These are phyloP conservation scores for Ondatra zibethicus DNA, from an alignment of 2,113 vertebrate species.

Conservation along the genomic window DNA sequence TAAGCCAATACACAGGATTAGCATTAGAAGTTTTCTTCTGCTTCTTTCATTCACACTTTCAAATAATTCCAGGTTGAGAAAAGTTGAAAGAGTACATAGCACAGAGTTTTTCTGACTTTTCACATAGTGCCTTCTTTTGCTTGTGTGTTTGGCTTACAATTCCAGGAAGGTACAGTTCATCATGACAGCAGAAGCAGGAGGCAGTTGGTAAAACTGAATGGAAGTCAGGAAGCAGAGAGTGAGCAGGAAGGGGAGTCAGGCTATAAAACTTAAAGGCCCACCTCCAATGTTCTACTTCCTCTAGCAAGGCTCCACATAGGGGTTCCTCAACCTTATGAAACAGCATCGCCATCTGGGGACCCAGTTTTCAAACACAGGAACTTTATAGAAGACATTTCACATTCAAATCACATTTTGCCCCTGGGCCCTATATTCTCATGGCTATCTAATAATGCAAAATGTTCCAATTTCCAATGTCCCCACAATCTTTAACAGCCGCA, in stretches of 20 bases:
- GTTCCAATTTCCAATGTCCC: background rate
- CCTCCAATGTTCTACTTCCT: background rate
- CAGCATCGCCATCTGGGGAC: background rate
- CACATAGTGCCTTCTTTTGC: background rate
- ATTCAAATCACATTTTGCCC: background rate
- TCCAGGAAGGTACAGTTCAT: background rate
- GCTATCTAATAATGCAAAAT: background rate
- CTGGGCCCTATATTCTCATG: background rate
- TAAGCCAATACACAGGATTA: background rate
- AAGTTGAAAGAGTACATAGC: background rate
- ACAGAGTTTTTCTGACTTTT: background rate
- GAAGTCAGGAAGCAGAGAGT: background rate
- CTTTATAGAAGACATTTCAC: background rate
- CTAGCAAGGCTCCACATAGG: background rate
- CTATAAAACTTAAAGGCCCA: background rate
- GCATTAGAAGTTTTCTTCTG: background rate
- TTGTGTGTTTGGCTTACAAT: background rate
- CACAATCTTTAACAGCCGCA: background rate
- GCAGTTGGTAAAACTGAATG: background rate
- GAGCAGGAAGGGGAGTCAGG: background rate
- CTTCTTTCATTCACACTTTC: background rate
- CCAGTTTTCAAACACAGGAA: background rate
- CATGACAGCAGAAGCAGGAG: background rate
- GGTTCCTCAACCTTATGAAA: background rate
- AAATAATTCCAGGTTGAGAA: slow-evolving; percentile 35